A percentile compares a stretch with the other conserved stretches of the same genome.
phyloP scores from a whole-genome alignment of 2,797 vertebrate genomes.

The Tiaroga cobitis region DNA sequence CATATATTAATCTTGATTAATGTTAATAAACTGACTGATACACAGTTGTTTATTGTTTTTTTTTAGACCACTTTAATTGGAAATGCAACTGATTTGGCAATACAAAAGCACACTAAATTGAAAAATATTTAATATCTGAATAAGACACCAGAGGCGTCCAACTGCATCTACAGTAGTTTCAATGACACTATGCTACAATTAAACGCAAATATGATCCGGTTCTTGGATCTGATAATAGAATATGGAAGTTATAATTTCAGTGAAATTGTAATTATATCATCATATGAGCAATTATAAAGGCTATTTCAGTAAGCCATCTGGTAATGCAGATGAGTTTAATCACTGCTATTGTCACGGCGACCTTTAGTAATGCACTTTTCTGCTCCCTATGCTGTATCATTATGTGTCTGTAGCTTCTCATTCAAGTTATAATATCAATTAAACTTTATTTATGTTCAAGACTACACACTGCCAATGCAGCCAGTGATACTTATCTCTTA shows the following conservation, averaged over 20 bases:
- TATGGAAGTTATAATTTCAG: conserved; percentile 49
- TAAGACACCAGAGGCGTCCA: no score
- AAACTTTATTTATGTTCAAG: conserved; percentile 52
- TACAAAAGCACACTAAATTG: not conserved
- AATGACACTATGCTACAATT: not conserved
- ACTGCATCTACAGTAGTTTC: not conserved
- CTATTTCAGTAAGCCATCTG: conserved; percentile 57
- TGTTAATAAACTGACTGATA: not conserved
- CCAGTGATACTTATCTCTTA: conserved; percentile 27
- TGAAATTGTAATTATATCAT: conserved; percentile 54
- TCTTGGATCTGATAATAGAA: conserved; percentile 22
- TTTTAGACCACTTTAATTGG: not conserved
- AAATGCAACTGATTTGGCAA: not conserved
- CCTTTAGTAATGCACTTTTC: conserved; percentile 47
- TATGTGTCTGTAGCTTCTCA: conserved; percentile 30
- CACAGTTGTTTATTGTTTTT: not conserved
- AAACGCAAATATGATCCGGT: conserved; percentile 23
- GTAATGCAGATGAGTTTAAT: conserved; percentile 56
- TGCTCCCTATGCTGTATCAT: conserved; percentile 21
- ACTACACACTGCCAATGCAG: conserved; percentile 34
- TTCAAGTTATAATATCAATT: conserved; percentile 44
- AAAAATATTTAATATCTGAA: not conserved
- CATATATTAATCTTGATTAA: not conserved
- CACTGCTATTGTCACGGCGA: conserved; percentile 55
- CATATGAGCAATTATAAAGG: conserved; percentile 53